Percentiles rank a stretch among this genome's conserved stretches.
Conservation (phyloP, 35 echinoderm and acorn worm genomes). For the Lytechinus pictus region DNA sequence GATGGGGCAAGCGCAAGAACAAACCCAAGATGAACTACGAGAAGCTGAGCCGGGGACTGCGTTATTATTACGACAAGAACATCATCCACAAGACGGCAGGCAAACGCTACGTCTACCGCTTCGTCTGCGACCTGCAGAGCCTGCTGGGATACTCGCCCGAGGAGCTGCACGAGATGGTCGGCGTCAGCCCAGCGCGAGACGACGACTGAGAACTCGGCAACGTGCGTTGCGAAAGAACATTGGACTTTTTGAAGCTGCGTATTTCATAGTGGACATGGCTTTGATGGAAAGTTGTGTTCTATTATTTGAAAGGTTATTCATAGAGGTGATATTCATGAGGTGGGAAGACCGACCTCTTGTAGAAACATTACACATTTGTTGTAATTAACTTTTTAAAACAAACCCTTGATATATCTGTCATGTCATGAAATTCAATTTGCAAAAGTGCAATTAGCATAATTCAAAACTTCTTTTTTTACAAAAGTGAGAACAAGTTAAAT, state of each 20-base stretch:
- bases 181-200: constrained; percentile 82
- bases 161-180: constrained; percentile 97
- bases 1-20: constrained; percentile 99
- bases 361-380: not conserved
- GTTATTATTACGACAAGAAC: constrained; percentile 99
- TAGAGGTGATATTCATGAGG: not conserved
- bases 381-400: not conserved
- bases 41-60: constrained; percentile 94
- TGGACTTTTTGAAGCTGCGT: not conserved
- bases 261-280: not conserved
- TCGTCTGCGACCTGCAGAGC: constrained; percentile 96
- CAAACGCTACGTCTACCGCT: constrained; percentile 95
- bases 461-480: not conserved
- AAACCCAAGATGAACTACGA: constrained; percentile 99
- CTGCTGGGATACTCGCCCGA: constrained; percentile 88
- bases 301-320: not conserved
- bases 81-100: constrained; percentile 98
- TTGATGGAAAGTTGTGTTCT: not conserved
- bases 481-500: not conserved
- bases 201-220: constrained; percentile 75
- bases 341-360: not conserved
- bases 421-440: not conserved
- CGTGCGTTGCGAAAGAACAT: not conserved
- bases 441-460: not conserved
- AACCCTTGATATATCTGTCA: not conserved